Conservation (phyloP, 2,797 vertebrate genomes). For the Rhinophrynus dorsalis region DNA sequence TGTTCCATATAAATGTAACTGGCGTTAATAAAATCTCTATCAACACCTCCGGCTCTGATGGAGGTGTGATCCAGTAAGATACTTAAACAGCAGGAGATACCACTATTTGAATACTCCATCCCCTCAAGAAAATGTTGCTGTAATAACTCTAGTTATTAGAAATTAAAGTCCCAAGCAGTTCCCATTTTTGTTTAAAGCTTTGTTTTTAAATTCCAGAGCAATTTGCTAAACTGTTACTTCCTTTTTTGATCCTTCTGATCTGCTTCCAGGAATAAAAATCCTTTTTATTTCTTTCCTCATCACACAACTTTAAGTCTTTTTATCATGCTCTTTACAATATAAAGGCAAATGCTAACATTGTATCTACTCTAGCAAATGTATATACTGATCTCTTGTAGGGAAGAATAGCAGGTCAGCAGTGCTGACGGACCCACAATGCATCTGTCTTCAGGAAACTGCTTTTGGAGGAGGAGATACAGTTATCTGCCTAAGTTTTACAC, state of each 20-base stretch:
- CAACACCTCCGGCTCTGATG: not conserved
- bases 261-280: not conserved
- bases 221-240: conserved; percentile 23
- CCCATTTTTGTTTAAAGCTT: not conserved
- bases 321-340: not conserved
- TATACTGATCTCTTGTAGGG: not conserved
- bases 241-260: not conserved
- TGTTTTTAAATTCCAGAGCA: not conserved
- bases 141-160: not conserved
- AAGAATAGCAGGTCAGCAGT: not conserved
- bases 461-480: too few species aligned
- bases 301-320: not conserved
- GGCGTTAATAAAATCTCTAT: not conserved
- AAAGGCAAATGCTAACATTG: not conserved
- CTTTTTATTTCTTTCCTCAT: not conserved
- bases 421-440: too few species aligned
- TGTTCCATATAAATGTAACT: not conserved
- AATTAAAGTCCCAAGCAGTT: not conserved
- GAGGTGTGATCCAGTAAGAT: too few species aligned
- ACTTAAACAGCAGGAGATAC: not conserved
- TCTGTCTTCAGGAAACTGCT: too few species aligned
- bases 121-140: not conserved
- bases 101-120: not conserved
- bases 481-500: too few species aligned
- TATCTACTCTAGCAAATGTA: not conserved